These are phyloP conservation scores for Bucco capensis DNA, from an alignment of 2,113 vertebrate genomes.

Conservation along the genomic window DNA sequence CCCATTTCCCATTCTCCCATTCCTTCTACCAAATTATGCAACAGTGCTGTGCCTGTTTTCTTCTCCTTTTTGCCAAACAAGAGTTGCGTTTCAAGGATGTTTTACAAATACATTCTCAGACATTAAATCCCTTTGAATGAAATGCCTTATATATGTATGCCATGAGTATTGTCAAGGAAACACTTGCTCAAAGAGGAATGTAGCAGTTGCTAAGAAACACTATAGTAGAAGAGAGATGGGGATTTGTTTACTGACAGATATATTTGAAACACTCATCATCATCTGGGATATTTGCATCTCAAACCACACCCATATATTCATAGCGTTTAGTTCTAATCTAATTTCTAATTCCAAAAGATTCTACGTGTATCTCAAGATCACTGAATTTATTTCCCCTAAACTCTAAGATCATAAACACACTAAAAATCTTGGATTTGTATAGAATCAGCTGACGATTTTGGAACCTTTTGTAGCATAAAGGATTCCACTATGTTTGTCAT, in stretches of 20 bases:
- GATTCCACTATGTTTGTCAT: not conserved
- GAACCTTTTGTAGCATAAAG: not conserved
- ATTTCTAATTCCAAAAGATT: not conserved
- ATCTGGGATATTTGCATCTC: not conserved
- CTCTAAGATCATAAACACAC: not conserved
- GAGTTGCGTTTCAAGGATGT: not conserved
- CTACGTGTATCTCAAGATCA: rapidly evolving
- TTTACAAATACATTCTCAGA: not conserved
- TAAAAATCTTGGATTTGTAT: not conserved
- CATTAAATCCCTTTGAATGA: not conserved
- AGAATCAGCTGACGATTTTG: not conserved
- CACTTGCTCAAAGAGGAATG: not conserved
- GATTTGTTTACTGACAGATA: not conserved
- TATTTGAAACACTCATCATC: not conserved
- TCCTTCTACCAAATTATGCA: not conserved
- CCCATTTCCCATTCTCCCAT: not conserved
- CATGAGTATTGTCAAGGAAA: slow-evolving; percentile 1
- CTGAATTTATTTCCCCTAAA: not conserved
- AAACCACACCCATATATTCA: not conserved
- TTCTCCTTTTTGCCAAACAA: not conserved
- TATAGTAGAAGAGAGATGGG: not conserved
- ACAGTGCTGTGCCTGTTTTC: not conserved
- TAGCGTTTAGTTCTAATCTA: not conserved
- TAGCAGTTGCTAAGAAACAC: slow-evolving; percentile 58
- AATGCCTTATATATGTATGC: not conserved